Conservation (phyloP, 2,888 invertebrate genomes). For the Ophion costatus region DNA sequence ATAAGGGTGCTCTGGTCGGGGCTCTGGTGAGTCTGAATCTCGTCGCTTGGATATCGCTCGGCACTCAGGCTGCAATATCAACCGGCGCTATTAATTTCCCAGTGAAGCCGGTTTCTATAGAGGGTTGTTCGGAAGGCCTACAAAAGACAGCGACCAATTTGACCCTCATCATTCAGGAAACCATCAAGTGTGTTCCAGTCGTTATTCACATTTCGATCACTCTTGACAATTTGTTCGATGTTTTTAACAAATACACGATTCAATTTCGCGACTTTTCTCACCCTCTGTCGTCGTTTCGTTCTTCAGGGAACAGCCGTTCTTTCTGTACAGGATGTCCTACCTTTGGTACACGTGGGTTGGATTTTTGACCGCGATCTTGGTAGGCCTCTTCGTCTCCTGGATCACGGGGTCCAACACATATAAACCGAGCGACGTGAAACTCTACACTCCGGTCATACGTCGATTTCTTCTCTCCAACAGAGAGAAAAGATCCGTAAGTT, state of each 20-base stretch:
- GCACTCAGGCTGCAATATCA: slow-evolving; percentile 88
- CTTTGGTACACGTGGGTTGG: slow-evolving; percentile 92
- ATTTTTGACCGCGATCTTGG: slow-evolving; percentile 86
- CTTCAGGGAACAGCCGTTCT: slow-evolving; percentile 86
- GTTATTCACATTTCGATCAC: slow-evolving; percentile 6
- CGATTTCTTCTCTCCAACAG: slow-evolving; percentile 82
- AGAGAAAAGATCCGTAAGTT: slow-evolving; percentile 61
- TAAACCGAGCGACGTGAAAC: slow-evolving; percentile 86
- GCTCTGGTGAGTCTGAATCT: slow-evolving; percentile 86
- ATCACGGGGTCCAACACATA: slow-evolving; percentile 87
- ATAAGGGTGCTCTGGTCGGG: slow-evolving; percentile 88
- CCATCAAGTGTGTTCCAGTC: slow-evolving; percentile 68
- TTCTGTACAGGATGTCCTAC: slow-evolving; percentile 90
- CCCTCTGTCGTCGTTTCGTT: not conserved
- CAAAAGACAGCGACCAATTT: slow-evolving; percentile 73
- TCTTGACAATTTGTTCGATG: slow-evolving; percentile 30
- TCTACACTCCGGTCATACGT: slow-evolving; percentile 87
- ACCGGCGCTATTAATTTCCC: slow-evolving; percentile 86
- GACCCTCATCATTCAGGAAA: slow-evolving; percentile 71
- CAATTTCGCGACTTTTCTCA: not conserved
- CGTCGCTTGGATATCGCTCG: slow-evolving; percentile 89
- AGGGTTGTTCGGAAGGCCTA: slow-evolving; percentile 84
- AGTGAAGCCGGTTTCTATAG: slow-evolving; percentile 87
- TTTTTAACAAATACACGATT: not conserved
- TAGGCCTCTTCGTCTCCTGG: slow-evolving; percentile 89